Percentiles rank a stretch among this genome's conserved stretches.
These are phyloP conservation scores for Anseranas semipalmata DNA, from an alignment of 2,113 vertebrate genomes.

Conservation along the genomic window DNA sequence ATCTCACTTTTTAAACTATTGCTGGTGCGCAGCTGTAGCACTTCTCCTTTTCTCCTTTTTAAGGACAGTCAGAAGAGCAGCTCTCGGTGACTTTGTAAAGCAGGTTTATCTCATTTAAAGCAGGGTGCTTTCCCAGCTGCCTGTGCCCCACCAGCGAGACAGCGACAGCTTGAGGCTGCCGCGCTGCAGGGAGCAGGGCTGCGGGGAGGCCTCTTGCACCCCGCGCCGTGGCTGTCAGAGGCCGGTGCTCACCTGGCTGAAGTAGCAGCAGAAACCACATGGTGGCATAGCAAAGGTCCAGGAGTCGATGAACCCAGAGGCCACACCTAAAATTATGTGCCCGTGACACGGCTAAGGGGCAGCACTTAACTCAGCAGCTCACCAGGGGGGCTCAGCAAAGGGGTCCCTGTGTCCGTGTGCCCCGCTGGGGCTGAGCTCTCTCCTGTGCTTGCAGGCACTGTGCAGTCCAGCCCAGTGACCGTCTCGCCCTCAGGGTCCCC, in stretches of 20 bases:
- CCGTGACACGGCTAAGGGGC: accelerated
- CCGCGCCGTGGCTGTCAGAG: background rate
- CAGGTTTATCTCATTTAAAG: background rate
- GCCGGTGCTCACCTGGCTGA: background rate
- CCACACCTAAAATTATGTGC: background rate
- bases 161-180: background rate
- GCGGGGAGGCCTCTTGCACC: background rate
- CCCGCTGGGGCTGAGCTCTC: background rate
- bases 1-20: background rate
- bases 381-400: background rate
- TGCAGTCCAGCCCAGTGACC: slow-evolving; percentile 87
- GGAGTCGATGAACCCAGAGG: background rate
- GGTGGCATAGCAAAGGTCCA: accelerated
- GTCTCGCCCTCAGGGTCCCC: slow-evolving; percentile 89
- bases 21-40: background rate
- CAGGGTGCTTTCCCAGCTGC: background rate
- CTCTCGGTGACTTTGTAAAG: background rate
- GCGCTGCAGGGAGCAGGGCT: background rate
- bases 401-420: background rate
- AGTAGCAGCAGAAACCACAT: background rate
- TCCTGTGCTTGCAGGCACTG: slow-evolving; percentile 82
- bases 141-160: background rate
- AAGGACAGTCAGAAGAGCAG: background rate
- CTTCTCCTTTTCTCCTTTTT: background rate
- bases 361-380: background rate